These are phyloP conservation scores for Mesopsocus fuscifrons DNA, from an alignment of 2,888 invertebrate species.

Conservation along the genomic window DNA sequence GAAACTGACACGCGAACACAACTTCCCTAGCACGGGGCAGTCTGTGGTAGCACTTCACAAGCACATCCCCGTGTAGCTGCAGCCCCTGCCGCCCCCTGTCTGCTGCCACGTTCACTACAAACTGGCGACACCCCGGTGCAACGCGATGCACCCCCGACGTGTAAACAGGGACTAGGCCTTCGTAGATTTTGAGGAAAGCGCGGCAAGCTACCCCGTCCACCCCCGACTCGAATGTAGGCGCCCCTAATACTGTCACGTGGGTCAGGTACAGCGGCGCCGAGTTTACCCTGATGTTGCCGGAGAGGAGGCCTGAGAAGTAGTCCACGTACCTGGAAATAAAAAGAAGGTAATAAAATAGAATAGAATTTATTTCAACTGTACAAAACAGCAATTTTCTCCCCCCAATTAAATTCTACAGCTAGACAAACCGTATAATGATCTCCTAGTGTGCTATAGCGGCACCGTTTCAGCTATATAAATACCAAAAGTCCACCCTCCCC, in stretches of 20 bases:
- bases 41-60: constrained; percentile 78
- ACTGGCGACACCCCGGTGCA: constrained; percentile 40
- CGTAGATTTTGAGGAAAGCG: constrained; percentile 73
- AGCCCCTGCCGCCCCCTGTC: constrained; percentile 40
- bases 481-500: no score
- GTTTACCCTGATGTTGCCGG: constrained; percentile 76
- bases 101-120: constrained; percentile 47
- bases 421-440: no score
- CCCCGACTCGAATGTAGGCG: constrained; percentile 39
- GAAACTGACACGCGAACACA: constrained; percentile 81
- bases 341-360: no score
- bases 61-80: constrained; percentile 69
- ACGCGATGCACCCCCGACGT: constrained; percentile 64
- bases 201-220: constrained; percentile 34
- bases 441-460: no score
- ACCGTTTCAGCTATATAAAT: no score
- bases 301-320: constrained; percentile 77
- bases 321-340: constrained; percentile 56
- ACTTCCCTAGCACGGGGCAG: constrained; percentile 29
- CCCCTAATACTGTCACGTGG: constrained; percentile 67
- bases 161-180: constrained; percentile 75
- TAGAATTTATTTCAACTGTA: no score
- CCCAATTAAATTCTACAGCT: no score
- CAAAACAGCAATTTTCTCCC: no score
- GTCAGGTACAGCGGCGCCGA: constrained; percentile 70